These are phyloP conservation scores for Phortica okadai DNA, from an alignment of 2,888 invertebrate genomes.

Conservation along the genomic window DNA sequence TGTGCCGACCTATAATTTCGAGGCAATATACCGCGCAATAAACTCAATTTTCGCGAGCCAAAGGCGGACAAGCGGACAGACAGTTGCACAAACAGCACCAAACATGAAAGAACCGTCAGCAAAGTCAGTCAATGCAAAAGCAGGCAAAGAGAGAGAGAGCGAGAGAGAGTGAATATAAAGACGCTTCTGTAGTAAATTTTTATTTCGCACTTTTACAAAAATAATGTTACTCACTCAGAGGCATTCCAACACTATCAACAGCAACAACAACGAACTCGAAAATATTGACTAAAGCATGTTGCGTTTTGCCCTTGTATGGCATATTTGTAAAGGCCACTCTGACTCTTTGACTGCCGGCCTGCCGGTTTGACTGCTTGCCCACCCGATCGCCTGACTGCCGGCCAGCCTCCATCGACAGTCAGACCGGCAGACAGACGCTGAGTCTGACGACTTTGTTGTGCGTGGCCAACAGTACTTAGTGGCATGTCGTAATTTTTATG, in stretches of 20 bases:
- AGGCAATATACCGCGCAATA: conserved; percentile 70
- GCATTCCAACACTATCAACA: conserved; percentile 21
- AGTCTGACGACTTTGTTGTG: conserved; percentile 23
- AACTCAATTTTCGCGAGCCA: conserved; percentile 63
- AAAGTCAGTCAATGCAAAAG: background rate
- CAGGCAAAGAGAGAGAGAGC: conserved; percentile 53
- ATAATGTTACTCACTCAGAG: conserved; percentile 27
- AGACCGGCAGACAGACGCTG: background rate
- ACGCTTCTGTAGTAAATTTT: conserved; percentile 22
- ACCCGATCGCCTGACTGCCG: background rate
- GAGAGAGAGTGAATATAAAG: conserved; percentile 36
- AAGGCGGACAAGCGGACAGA: conserved; percentile 30
- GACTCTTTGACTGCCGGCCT: background rate
- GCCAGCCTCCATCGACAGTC: background rate
- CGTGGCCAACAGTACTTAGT: conserved; percentile 36
- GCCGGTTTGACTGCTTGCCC: too few species aligned
- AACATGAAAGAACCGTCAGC: background rate
- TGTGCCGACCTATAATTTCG: conserved; percentile 72
- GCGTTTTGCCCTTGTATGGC: conserved; percentile 12
- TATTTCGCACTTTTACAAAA: conserved; percentile 31
- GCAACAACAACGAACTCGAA: conserved; percentile 53
- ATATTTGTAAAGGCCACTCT: conserved; percentile 7
- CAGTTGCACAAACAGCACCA: conserved; percentile 14
- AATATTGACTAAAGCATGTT: background rate
- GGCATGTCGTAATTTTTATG: conserved; percentile 27